These are phyloP conservation scores for Drosophila picticornis DNA, from an alignment of 2,888 invertebrate species.

Conservation along the genomic window DNA sequence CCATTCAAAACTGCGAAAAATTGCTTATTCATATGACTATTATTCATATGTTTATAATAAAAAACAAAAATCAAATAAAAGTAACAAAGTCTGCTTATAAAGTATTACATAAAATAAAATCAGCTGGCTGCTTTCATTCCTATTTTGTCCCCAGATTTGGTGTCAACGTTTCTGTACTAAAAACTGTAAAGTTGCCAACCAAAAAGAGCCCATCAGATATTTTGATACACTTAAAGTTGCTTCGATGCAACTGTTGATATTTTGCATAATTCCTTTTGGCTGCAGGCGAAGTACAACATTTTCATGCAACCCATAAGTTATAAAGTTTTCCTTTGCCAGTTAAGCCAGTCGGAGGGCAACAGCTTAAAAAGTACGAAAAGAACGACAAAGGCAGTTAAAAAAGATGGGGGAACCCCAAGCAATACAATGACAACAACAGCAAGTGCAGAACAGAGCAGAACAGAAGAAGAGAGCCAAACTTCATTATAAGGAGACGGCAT, in stretches of 20 bases:
- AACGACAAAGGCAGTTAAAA: slow-evolving; percentile 20
- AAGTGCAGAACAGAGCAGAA: slow-evolving; percentile 8
- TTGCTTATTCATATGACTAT: too few relatives aligned
- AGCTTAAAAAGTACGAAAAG: slow-evolving; percentile 5
- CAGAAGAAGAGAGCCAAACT: slow-evolving; percentile 32
- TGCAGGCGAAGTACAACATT: slow-evolving; percentile 19
- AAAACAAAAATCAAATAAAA: too few relatives aligned
- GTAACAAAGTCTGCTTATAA: neutral
- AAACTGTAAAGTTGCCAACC: neutral
- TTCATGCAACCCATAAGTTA: slow-evolving; percentile 20
- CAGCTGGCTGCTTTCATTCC: too few relatives aligned
- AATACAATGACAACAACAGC: slow-evolving; percentile 1
- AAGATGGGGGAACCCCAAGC: neutral
- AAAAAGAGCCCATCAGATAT: neutral
- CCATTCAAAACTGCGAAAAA: neutral
- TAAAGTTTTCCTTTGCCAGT: slow-evolving; percentile 39
- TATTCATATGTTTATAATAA: too few relatives aligned
- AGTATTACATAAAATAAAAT: neutral
- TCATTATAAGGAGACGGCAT: slow-evolving; percentile 55
- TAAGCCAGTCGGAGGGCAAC: slow-evolving; percentile 18
- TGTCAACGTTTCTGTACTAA: neutral
- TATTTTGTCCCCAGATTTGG: too few relatives aligned
- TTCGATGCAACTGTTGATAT: neutral
- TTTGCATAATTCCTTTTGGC: neutral
- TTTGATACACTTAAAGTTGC: neutral